Evolutionary conservation across 2,888 invertebrate genomes (phyloP), one percentile per base, ranked within the genome.

Genomic region (Amiota mariae): DNA sequence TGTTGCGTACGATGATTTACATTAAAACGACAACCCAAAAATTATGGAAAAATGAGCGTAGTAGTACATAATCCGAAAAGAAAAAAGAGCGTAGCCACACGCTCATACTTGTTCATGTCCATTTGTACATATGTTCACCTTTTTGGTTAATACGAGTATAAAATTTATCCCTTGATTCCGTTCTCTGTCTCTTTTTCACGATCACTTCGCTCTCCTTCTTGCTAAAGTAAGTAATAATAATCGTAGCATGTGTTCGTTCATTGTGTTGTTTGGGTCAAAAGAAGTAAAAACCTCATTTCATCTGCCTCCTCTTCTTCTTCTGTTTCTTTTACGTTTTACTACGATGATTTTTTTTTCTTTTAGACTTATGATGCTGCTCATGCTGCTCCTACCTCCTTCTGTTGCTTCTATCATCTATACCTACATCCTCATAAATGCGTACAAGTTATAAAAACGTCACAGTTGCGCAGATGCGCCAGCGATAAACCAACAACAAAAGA

Each of bases 231-330:
- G 63, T 59, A 70, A 73, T 70, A 64, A 72, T 72, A 72, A 71
- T 68, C 72, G 76, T 73, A 75, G 77, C 77, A 77, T 77, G 73
- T 78, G 77, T 74, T 75, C 77, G 77, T 74, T 75, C 77, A 74
- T 68, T 77, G 76, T 72, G 76, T 56, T 36, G 36, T 73, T 71
- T 68, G 72, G 70, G 74, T 74, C 54, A 54, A 54, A 15, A 13
- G 15, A 54, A 15, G n/a, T 10, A 54, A 54, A 15, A 59, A 18
- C 57, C 57, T 59, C 57, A 20, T 13, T 11, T 12, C n/a, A n/a
- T 2, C n/a, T 9, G 57, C 18, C 20, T 59, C 57, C 20, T 59
- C 18, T 36, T 36, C 36, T 36, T 36, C 36, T 4, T 36, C 36
- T 36, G 36, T 36, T 6, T 36, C 3, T 36, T 36, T 36, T 36